phyloP scores from a whole-genome alignment of 2,888 invertebrate species.

The Bellardia pandia region DNA sequence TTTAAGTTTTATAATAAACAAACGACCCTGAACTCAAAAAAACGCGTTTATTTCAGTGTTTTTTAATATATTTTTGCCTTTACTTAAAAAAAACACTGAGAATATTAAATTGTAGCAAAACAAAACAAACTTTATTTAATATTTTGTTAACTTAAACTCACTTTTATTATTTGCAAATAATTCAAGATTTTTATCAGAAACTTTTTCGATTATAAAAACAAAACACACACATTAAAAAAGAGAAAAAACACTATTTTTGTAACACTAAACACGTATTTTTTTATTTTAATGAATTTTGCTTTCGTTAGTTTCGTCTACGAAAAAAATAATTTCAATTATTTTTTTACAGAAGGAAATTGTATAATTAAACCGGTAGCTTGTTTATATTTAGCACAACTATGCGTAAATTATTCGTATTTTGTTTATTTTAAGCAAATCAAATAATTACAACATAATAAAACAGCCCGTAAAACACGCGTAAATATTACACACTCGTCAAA shows the following conservation, averaged over 20 bases:
- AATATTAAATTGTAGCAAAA: conserved; percentile 28
- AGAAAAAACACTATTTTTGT: neutral
- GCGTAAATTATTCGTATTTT: conserved; percentile 31
- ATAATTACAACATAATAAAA: conserved; percentile 2
- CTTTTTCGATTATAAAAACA: conserved; percentile 10
- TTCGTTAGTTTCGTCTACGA: conserved; percentile 13
- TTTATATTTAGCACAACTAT: conserved; percentile 34
- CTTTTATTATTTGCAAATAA: neutral
- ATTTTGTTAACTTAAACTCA: neutral
- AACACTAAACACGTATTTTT: conserved; percentile 1
- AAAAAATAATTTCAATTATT: conserved; percentile 25
- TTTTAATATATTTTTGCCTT: conserved; percentile 14
- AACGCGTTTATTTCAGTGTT: conserved; percentile 44
- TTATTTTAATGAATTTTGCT: neutral
- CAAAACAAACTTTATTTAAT: conserved; percentile 3
- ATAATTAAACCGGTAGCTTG: conserved; percentile 61
- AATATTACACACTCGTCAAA: conserved; percentile 1
- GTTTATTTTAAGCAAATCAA: conserved; percentile 21
- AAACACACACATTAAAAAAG: conserved; percentile 10
- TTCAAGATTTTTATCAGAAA: conserved; percentile 18
- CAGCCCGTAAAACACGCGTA: conserved; percentile 52
- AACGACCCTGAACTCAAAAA: conserved; percentile 72
- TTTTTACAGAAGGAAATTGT: conserved; percentile 19
- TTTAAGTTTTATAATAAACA: conserved; percentile 59
- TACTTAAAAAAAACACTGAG: neutral